Evolutionary conservation across 2,888 invertebrate species (phyloP), one percentile per base, ranked within the genome.

Genomic region (Microplitis manilae): DNA sequence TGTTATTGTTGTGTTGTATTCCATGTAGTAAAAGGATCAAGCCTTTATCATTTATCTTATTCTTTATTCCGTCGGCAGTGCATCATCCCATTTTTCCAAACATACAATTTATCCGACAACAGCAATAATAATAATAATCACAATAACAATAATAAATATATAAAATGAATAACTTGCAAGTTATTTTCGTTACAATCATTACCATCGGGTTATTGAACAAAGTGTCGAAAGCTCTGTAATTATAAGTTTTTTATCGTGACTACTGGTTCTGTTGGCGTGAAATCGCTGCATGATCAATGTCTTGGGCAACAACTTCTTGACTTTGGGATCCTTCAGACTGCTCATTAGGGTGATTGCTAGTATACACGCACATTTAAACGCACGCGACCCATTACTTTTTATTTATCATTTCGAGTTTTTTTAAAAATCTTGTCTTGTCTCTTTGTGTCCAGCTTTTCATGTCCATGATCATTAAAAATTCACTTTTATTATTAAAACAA

Each of bases 341-440:
- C 69, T 75, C 75, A 69, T 75, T 75, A 75, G 68, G 69, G 61
- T 41, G 75, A 75, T 69, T 75, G 75, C 69, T 75, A 61, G 61
- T 75, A 68, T 62, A 69, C 75, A 75, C 69, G 64, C 75, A 75
- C 62, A 60, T 69, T 68, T 69, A 61, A 38, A 75, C 68, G 68
- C 75, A 75, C 69, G 75, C 75, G 69, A 75, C 69, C 61, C 17
- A 62, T 40, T 61, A 30, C 30, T 30, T 30, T 30, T 30, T 30
- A 30, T 30, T 30, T 30, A 30, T 30, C 30, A 30, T 30, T 30
- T 30, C 30, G 30, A 30, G 30, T 61, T 60, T 68, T 9, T 74
- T 68, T 17, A 20, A 61, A 70, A 20, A 20, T 69, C 59, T 20
- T 59, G 17, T 13, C 41, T 64, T n/a, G 38, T n/a, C 5, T 4